These are phyloP conservation scores for Drosophila obscura DNA, from an alignment of 1,140 invertebrate genomes.

Conservation along the genomic window DNA sequence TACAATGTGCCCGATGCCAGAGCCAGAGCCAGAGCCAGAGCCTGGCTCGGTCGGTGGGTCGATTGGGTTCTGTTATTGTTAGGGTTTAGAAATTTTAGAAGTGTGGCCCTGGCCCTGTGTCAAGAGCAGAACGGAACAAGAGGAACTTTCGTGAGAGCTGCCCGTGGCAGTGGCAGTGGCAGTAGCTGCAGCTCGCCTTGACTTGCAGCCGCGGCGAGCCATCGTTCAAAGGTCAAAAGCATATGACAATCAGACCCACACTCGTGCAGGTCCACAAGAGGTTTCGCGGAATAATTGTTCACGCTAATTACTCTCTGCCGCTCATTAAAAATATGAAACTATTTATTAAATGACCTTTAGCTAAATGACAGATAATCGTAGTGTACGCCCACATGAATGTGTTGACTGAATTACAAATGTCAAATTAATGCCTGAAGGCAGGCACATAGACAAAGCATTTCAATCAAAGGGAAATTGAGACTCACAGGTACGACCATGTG, in stretches of 20 bases:
- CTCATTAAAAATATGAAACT: neutral
- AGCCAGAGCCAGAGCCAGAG: neutral
- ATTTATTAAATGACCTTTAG: slow-evolving; percentile 42
- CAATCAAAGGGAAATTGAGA: slow-evolving; percentile 18
- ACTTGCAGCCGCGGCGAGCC: slow-evolving; percentile 49
- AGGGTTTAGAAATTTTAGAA: slow-evolving; percentile 49
- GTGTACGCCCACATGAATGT: slow-evolving; percentile 5
- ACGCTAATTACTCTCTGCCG: slow-evolving; percentile 14
- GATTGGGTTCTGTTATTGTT: slow-evolving; percentile 58
- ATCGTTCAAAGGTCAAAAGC: slow-evolving; percentile 45
- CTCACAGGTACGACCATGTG: too few species aligned
- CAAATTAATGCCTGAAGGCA: slow-evolving; percentile 16
- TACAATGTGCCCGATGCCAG: slow-evolving; percentile 28
- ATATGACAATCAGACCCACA: slow-evolving; percentile 8
- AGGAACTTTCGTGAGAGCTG: slow-evolving; percentile 41
- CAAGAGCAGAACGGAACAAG: slow-evolving; percentile 45
- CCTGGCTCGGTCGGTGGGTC: slow-evolving; percentile 1
- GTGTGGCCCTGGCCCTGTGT: slow-evolving; percentile 67
- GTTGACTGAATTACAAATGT: slow-evolving; percentile 14
- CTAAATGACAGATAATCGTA: slow-evolving; percentile 1
- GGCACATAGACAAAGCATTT: neutral
- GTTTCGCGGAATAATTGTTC: slow-evolving; percentile 5
- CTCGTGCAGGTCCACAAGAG: neutral
- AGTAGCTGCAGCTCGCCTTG: slow-evolving; percentile 41
- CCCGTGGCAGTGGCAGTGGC: slow-evolving; percentile 43